Evolutionary conservation across 2,113 vertebrate genomes (phyloP).

Genomic region (Todiramphus chloris): DNA sequence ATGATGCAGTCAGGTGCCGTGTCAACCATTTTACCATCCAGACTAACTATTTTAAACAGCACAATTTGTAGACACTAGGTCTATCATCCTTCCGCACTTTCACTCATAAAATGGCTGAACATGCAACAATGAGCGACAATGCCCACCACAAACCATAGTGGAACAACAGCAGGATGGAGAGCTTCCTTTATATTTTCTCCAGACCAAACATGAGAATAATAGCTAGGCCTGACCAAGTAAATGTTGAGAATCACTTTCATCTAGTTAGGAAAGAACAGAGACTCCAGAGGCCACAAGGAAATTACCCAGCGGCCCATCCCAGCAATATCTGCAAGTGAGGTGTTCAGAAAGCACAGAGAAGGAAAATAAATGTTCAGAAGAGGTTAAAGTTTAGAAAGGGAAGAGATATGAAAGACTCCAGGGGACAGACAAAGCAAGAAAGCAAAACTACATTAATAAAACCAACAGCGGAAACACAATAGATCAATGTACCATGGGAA

Average conservation of each 20-base stretch:
- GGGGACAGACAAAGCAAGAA: not conserved
- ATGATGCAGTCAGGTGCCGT: rapidly evolving
- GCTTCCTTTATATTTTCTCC: not conserved
- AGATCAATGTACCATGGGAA: not conserved
- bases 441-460: not conserved
- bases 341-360: not conserved
- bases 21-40: not conserved
- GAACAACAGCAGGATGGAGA: not conserved
- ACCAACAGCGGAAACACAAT: not conserved
- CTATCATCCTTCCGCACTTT: not conserved
- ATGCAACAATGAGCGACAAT: rapidly evolving
- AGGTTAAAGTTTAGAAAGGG: not conserved
- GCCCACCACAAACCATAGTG: not conserved
- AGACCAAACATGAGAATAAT: not conserved
- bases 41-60: not conserved
- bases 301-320: not conserved
- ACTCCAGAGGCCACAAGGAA: not conserved
- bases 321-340: not conserved
- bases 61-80: not conserved
- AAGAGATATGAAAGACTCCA: not conserved
- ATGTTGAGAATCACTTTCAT: not conserved
- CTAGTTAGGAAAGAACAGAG: not conserved
- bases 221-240: not conserved
- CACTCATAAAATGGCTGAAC: not conserved
- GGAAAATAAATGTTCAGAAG: not conserved